These are phyloP conservation scores for Actinostola sp. DNA, from an alignment of 92 coral and sea anemone species.

Conservation along the genomic window DNA sequence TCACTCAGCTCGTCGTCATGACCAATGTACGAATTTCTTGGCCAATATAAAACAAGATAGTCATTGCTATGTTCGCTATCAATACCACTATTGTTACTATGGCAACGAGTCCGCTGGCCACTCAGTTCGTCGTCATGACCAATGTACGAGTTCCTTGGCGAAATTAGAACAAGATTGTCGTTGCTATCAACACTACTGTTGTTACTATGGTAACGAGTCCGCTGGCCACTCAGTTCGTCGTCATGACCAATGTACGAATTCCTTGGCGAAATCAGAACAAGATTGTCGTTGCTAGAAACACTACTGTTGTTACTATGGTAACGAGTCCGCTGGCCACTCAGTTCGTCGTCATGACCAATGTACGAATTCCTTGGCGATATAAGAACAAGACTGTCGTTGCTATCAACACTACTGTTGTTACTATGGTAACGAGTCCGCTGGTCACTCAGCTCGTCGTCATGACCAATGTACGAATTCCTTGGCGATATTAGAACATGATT, in stretches of 20 bases:
- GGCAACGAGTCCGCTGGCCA: constrained; percentile 2
- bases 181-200: background rate
- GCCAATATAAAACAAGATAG: background rate
- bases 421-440: constrained; percentile 25
- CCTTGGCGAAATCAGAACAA: background rate
- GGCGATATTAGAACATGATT: background rate
- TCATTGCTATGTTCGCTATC: background rate
- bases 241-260: background rate
- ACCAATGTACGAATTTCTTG: background rate
- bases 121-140: constrained; percentile 1
- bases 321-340: background rate
- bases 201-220: constrained; percentile 5
- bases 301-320: background rate
- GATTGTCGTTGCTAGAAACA: background rate
- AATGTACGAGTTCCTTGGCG: background rate
- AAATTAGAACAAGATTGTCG: background rate
- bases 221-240: background rate
- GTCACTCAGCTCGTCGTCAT: constrained; percentile 1
- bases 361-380: background rate
- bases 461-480: background rate
- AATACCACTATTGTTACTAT: constrained; percentile 1
- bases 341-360: constrained; percentile 6
- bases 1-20: background rate
- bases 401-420: background rate
- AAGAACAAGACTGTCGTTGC: background rate